Base-by-base conservation (phyloP, 2,797 vertebrate genomes). In the Coracias cyanogaster region DNA sequence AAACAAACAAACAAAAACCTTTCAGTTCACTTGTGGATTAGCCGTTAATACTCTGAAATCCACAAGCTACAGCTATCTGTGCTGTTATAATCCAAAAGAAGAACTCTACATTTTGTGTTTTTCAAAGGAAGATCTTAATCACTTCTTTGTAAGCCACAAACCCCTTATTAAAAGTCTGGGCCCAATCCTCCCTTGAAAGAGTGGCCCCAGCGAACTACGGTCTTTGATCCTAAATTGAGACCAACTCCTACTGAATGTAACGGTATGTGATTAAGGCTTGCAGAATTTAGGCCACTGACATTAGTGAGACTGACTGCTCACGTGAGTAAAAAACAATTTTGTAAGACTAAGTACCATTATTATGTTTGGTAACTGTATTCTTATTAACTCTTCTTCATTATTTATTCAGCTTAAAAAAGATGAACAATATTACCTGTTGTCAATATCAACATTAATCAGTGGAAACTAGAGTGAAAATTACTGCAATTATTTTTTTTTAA, bases 101-200 rank as follows among this genome's bases (percentile, higher is more conserved):
- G 92, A 95, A 91, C 95, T 94, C 94, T 69, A 76, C 74, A 69
- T 91, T 94, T 94, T 92, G 71, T 89, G 77, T 71, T 91, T 95
- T 96, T 93, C 93, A 97, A 94, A 96, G 88, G 90, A 96, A 87
- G 93, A 95, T 94, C 94, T 94, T 96, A 97, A 96, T 95, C 88
- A 87, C 92, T 61, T 71, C 94, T 95, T 94, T 95, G 94, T 93
- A 89, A 92, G 78, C 74, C 90, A 95, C 88, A 95, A 95, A 77
- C 93, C 88, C 80, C 81, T 96, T 94, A 94, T 93, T 96, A 94
- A 82, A 91, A 82, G 81, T 74, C 92, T 82, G 91, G 95, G 96
- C 93, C 93, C 91, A 65, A 95, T 94, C 93, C 93, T 95, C 49
- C 64, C 70, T 71, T 89, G 88, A 93, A 96, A 93, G 85, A 35